phyloP scores from a whole-genome alignment of 2,888 invertebrate genomes.

The Nephrocerus scutellatus region DNA sequence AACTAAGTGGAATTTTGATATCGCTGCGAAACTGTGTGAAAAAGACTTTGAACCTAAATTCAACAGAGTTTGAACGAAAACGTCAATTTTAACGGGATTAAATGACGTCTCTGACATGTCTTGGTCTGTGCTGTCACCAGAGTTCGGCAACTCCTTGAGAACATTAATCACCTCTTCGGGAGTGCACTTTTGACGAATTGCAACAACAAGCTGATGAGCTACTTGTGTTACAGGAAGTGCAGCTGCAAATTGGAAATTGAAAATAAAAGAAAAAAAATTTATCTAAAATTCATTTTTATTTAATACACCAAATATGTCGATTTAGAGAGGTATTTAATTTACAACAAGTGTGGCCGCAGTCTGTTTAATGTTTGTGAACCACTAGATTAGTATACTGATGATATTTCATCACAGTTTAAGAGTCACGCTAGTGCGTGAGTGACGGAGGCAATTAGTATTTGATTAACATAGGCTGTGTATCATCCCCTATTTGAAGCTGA shows the following conservation, averaged over 20 bases:
- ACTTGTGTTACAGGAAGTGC: constrained; percentile 71
- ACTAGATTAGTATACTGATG: too few relatives aligned
- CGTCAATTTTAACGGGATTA: constrained; percentile 91
- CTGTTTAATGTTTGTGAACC: too few relatives aligned
- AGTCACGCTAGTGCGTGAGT: too few relatives aligned
- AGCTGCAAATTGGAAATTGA: too few relatives aligned
- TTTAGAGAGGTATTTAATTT: too few relatives aligned
- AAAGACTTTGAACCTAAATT: constrained; percentile 94
- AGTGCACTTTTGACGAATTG: constrained; percentile 83
- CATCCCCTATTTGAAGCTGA: too few relatives aligned
- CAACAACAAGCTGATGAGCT: constrained; percentile 78
- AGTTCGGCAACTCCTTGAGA: constrained; percentile 77
- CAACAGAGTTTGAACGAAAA: constrained; percentile 91
- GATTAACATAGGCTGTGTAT: too few relatives aligned
- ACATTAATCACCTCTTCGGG: constrained; percentile 84
- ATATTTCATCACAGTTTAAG: too few relatives aligned
- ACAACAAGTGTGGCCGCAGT: too few relatives aligned
- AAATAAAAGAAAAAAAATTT: constrained; percentile 3
- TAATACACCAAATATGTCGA: too few relatives aligned
- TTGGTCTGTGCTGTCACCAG: constrained; percentile 54
- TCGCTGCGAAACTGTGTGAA: constrained; percentile 97
- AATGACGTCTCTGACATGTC: constrained; percentile 64
- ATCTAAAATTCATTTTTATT: not conserved
- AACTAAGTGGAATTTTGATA: constrained; percentile 90
- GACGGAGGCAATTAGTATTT: too few relatives aligned